These are phyloP conservation scores for Mylabris sibirica DNA, from an alignment of 2,888 invertebrate species.

Conservation along the genomic window DNA sequence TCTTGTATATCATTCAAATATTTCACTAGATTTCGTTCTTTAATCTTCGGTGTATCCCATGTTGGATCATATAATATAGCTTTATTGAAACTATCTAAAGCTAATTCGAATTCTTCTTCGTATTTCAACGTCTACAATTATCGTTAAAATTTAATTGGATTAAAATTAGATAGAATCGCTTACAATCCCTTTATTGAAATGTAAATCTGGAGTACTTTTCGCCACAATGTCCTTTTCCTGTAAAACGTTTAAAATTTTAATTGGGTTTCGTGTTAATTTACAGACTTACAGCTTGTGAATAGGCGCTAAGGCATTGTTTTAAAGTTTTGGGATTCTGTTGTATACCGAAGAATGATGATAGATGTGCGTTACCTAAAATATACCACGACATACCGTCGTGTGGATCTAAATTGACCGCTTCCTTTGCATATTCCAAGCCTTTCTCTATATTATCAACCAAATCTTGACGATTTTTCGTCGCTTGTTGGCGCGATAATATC, in stretches of 20 bases:
- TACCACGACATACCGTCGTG: slow-evolving; percentile 85
- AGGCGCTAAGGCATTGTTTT: slow-evolving; percentile 80
- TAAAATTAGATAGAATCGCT: slow-evolving; percentile 51
- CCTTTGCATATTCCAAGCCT: slow-evolving; percentile 81
- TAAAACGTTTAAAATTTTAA: slow-evolving; percentile 33
- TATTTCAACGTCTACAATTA: slow-evolving; percentile 74
- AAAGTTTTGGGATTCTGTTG: slow-evolving; percentile 76
- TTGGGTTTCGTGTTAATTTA: neutral
- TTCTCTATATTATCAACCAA: slow-evolving; percentile 70
- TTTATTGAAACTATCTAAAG: slow-evolving; percentile 73
- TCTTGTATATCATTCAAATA: slow-evolving; percentile 73
- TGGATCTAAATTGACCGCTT: slow-evolving; percentile 80
- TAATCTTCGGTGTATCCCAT: slow-evolving; percentile 74
- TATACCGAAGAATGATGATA: slow-evolving; percentile 79
- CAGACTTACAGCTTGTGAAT: slow-evolving; percentile 78
- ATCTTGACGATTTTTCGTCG: slow-evolving; percentile 62
- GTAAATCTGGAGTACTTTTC: slow-evolving; percentile 78
- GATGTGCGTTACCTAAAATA: slow-evolving; percentile 83
- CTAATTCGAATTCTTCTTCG: slow-evolving; percentile 77
- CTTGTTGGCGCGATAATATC: slow-evolving; percentile 78
- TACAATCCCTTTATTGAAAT: slow-evolving; percentile 85
- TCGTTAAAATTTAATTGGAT: too few species aligned
- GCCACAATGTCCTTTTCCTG: slow-evolving; percentile 76
- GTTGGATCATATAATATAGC: slow-evolving; percentile 77
- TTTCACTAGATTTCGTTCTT: slow-evolving; percentile 68